Percentiles rank a stretch among this genome's conserved stretches.
These are phyloP conservation scores for Sciurus carolinensis DNA, from an alignment of 2,797 vertebrate genomes.

Conservation along the genomic window DNA sequence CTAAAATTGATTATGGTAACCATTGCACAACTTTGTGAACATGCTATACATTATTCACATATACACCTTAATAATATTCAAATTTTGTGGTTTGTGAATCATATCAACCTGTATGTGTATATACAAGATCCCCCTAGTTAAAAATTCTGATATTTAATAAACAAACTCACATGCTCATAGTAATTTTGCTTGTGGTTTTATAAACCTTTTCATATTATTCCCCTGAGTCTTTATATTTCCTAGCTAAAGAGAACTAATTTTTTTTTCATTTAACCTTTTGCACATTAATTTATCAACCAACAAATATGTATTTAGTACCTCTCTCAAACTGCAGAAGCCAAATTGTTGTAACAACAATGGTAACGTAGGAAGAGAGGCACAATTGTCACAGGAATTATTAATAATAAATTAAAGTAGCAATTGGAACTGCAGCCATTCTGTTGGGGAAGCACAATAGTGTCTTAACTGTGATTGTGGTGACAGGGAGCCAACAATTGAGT, in stretches of 20 bases:
- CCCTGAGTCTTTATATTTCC: constrained; percentile 41
- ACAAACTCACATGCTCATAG: constrained; percentile 3
- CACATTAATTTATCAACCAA: constrained; percentile 57
- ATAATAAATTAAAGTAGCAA: constrained; percentile 80
- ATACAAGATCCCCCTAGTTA: constrained; percentile 18
- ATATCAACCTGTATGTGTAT: neutral
- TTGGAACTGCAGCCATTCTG: constrained; percentile 69
- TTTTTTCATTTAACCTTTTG: constrained; percentile 57
- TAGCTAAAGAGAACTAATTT: constrained; percentile 44
- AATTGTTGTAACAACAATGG: constrained; percentile 47
- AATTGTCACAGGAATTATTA: constrained; percentile 79
- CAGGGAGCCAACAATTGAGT: constrained; percentile 76
- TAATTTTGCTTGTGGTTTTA: constrained; percentile 54
- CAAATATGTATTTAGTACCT: constrained; percentile 34
- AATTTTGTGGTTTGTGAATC: neutral
- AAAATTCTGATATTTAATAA: constrained; percentile 43
- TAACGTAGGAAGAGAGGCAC: neutral
- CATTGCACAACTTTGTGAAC: neutral
- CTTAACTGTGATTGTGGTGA: constrained; percentile 75
- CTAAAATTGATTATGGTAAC: constrained; percentile 16
- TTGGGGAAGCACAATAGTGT: constrained; percentile 73
- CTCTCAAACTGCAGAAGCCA: constrained; percentile 25
- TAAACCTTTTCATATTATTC: constrained; percentile 42
- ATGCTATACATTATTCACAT: neutral
- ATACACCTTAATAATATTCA: neutral